Conservation (phyloP, 2,888 invertebrate genomes). For the Aethes cnicana region DNA sequence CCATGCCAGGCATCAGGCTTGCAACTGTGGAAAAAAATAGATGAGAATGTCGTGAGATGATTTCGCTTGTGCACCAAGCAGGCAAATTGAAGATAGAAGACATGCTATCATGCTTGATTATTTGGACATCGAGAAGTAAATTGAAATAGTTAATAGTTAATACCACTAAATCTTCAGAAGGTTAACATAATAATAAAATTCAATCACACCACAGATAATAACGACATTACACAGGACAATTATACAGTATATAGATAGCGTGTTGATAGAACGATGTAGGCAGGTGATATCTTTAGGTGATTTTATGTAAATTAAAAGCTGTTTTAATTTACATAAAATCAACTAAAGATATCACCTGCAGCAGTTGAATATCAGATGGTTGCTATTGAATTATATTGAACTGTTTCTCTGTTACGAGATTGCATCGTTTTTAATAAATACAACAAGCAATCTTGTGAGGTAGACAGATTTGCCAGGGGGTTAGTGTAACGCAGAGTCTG, state of each 20-base stretch:
- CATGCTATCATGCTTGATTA: conserved; percentile 26
- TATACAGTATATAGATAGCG: not conserved
- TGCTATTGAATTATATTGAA: conserved; percentile 3
- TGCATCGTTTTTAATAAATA: not conserved
- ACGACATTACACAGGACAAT: conserved; percentile 4
- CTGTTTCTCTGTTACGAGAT: conserved; percentile 5
- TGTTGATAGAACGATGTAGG: no score
- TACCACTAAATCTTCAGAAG: no score
- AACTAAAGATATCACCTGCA: not conserved
- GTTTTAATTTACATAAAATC: no score
- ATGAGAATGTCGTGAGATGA: conserved; percentile 44
- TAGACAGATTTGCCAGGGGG: conserved; percentile 28
- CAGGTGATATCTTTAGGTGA: no score
- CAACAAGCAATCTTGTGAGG: not conserved
- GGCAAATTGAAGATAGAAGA: conserved; percentile 1
- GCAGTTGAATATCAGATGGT: not conserved
- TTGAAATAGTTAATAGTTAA: not conserved
- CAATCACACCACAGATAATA: conserved; percentile 2
- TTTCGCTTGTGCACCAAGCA: conserved; percentile 37
- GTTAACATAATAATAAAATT: no score
- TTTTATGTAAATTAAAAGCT: no score
- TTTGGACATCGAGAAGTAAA: not conserved
- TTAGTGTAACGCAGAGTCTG: conserved; percentile 42
- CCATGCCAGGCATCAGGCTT: conserved; percentile 80
- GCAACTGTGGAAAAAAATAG: conserved; percentile 63